phyloP scores from a whole-genome alignment of 1,140 invertebrate species.

The Drosophila littoralis region DNA sequence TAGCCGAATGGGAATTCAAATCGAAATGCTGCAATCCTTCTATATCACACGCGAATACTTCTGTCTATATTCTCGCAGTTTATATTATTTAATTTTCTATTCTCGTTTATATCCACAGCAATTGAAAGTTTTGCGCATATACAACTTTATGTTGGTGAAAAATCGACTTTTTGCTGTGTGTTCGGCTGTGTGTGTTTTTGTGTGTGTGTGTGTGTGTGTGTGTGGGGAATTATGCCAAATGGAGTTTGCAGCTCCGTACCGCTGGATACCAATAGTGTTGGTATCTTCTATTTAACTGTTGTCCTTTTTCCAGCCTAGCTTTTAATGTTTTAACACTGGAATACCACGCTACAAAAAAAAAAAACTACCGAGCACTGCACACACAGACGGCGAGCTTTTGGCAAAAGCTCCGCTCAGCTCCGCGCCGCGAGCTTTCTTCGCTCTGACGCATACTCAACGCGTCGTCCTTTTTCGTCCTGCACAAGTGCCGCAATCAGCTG shows the following conservation, averaged over 20 bases:
- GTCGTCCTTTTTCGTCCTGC: conserved; percentile 48
- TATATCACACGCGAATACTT: conserved; percentile 31
- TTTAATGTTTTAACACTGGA: conserved; percentile 80
- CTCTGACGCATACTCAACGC: conserved; percentile 21
- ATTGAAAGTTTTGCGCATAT: conserved; percentile 75
- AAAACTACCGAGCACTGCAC: conserved; percentile 20
- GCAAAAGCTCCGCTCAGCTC: background rate
- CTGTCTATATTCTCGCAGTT: conserved; percentile 4
- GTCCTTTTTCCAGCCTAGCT: conserved; percentile 76
- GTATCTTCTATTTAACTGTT: conserved; percentile 74
- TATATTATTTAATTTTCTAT: conserved; percentile 22
- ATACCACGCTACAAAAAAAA: conserved; percentile 23
- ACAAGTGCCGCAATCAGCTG: conserved; percentile 50
- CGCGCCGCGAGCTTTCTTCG: conserved; percentile 28
- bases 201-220: conserved; percentile 20
- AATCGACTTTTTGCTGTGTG: conserved; percentile 72
- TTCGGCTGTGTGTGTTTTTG: conserved; percentile 25
- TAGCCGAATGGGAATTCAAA: conserved; percentile 10
- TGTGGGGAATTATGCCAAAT: conserved; percentile 71
- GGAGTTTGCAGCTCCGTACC: conserved; percentile 61
- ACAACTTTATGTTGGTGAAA: conserved; percentile 74
- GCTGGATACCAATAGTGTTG: conserved; percentile 80
- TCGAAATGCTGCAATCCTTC: background rate
- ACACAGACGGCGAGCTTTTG: conserved; percentile 44
- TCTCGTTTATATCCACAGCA: conserved; percentile 48